Evolutionary conservation across 1,140 invertebrate genomes (phyloP).

Genomic region (Halesus radiatus): DNA sequence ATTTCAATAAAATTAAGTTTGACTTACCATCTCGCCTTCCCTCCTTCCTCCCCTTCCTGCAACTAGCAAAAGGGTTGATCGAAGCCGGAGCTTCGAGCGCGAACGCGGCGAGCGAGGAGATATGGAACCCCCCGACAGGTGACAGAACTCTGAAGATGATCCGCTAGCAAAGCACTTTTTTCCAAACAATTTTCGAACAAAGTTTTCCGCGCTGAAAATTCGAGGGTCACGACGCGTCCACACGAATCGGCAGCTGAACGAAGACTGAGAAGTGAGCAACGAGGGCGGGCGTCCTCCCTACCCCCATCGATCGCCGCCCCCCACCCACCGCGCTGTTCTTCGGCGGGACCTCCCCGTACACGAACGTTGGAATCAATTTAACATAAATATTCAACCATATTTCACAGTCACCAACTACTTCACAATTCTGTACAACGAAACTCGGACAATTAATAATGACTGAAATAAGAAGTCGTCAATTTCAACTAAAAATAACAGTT

Average conservation of each 20-base stretch:
- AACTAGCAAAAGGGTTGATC: no score
- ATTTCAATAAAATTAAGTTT: background rate
- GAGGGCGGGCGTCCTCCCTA: background rate
- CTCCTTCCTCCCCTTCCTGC: no score
- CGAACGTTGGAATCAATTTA: no score
- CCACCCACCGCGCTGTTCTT: background rate
- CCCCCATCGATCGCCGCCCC: background rate
- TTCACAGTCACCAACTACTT: no score
- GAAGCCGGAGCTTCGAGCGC: background rate
- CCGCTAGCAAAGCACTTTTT: no score
- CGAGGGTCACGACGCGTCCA: background rate
- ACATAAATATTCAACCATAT: no score
- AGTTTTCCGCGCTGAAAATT: constrained; percentile 10
- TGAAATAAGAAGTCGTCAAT: no score
- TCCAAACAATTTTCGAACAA: background rate
- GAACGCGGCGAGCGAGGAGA: background rate
- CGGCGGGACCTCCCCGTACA: no score
- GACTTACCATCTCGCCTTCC: background rate
- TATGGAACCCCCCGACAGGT: no score
- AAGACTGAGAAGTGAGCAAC: constrained; percentile 6
- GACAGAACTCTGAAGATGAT: background rate
- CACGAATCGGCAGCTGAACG: background rate
- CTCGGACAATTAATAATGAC: no score
- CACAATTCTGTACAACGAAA: no score
- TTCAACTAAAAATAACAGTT: no score